phyloP scores from a whole-genome alignment of 1,140 invertebrate genomes.

The Aphaenogaster rudis region DNA sequence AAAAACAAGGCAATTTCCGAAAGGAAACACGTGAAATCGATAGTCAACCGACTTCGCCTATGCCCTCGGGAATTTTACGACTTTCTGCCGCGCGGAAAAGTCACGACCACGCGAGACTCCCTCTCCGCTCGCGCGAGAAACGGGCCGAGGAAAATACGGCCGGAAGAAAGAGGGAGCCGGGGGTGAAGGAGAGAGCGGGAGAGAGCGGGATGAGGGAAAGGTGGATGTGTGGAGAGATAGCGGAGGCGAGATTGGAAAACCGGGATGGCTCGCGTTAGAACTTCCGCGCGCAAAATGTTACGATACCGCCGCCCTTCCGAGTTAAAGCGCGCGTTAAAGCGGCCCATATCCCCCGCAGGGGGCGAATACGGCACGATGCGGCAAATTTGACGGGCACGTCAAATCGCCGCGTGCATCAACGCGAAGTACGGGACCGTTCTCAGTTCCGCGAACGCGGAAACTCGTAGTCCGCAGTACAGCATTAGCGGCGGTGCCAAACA shows the following conservation, averaged over 20 bases:
- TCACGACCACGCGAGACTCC: slow-evolving; percentile 56
- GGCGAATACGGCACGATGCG: neutral
- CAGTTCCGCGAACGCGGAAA: slow-evolving; percentile 13
- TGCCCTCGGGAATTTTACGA: slow-evolving; percentile 67
- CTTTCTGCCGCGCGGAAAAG: slow-evolving; percentile 68
- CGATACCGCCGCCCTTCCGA: slow-evolving; percentile 51
- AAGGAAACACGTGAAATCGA: slow-evolving; percentile 79
- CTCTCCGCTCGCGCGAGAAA: neutral
- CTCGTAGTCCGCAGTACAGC: neutral
- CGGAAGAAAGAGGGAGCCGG: neutral
- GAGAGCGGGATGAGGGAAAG: neutral
- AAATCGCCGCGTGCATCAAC: neutral
- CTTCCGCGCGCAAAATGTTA: slow-evolving; percentile 44
- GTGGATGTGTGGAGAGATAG: slow-evolving; percentile 34
- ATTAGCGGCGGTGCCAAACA: slow-evolving; percentile 19
- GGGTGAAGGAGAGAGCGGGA: neutral
- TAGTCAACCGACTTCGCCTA: slow-evolving; percentile 61
- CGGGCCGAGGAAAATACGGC: slow-evolving; percentile 29
- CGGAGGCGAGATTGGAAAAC: slow-evolving; percentile 63
- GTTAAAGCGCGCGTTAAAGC: slow-evolving; percentile 16
- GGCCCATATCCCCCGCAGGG: neutral
- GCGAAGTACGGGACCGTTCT: neutral
- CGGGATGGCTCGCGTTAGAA: slow-evolving; percentile 60
- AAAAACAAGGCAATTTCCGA: slow-evolving; percentile 78
- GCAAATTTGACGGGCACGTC: slow-evolving; percentile 22